These are phyloP conservation scores for Entomyzon cyanotis DNA, from an alignment of 2,113 vertebrate species.

Conservation along the genomic window DNA sequence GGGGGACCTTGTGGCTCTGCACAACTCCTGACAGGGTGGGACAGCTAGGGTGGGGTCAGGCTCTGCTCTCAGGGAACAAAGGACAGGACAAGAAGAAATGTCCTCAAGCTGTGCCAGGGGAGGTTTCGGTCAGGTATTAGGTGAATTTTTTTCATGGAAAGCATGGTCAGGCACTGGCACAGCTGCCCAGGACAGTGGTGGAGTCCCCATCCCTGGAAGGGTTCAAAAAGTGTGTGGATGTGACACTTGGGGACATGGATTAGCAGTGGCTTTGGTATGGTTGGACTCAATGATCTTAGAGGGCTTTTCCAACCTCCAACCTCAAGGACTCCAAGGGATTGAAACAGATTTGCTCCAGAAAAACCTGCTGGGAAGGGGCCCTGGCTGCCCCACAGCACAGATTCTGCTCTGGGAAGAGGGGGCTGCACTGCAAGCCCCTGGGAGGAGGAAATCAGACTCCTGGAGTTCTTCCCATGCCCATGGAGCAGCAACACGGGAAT, in stretches of 20 bases:
- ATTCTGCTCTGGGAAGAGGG: background rate
- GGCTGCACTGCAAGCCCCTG: background rate
- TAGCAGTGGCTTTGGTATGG: background rate
- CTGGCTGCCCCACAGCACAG: background rate
- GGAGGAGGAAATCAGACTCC: background rate
- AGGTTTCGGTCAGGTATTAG: fast-evolving
- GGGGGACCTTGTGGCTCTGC: background rate
- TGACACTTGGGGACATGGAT: background rate
- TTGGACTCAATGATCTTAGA: fast-evolving
- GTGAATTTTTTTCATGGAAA: background rate
- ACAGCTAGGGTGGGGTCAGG: fast-evolving
- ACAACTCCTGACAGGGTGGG: background rate
- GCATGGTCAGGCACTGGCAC: background rate
- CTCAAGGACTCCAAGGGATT: background rate
- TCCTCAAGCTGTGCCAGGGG: fast-evolving
- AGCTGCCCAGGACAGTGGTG: background rate
- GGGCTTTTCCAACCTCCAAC: background rate
- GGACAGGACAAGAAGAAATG: fast-evolving
- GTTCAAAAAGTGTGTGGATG: no score
- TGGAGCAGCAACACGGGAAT: background rate
- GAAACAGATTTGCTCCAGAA: background rate
- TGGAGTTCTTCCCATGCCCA: background rate
- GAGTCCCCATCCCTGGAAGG: background rate
- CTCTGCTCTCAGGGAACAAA: background rate
- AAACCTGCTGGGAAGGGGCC: background rate